Evolutionary conservation across 2,888 invertebrate genomes (phyloP).

Genomic region (Apamea monoglypha): DNA sequence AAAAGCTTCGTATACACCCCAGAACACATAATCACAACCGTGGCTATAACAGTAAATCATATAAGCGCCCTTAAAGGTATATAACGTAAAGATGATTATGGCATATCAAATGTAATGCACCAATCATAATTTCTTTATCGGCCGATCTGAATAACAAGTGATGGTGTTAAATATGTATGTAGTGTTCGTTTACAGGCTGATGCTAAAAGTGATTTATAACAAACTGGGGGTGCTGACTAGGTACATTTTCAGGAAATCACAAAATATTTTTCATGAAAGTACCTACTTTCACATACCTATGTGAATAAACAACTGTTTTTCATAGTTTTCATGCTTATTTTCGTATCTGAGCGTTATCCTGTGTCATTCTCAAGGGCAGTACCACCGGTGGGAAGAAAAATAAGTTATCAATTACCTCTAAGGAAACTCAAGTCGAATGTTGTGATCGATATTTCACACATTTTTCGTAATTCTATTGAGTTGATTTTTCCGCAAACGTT

Average conservation of each 20-base stretch:
- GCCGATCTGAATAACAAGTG: conserved; percentile 75
- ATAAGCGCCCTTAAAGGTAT: conserved; percentile 72
- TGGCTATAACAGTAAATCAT: conserved; percentile 74
- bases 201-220: conserved; percentile 63
- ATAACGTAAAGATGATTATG: conserved; percentile 74
- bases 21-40: conserved; percentile 71
- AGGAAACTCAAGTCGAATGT: not conserved
- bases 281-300: no score
- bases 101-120: conserved; percentile 76
- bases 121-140: conserved; percentile 83
- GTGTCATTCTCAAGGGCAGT: conserved; percentile 4
- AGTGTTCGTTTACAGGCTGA: conserved; percentile 53
- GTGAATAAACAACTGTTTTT: conserved; percentile 10
- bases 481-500: not conserved
- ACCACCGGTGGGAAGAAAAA: not conserved
- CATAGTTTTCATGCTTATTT: not conserved
- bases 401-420: not conserved
- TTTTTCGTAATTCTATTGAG: not conserved
- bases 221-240: conserved; percentile 39
- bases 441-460: not conserved
- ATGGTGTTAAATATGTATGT: conserved; percentile 80
- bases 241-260: conserved; percentile 13
- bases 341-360: not conserved
- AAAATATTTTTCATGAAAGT: conserved; percentile 9
- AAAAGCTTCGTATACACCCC: conserved; percentile 73